phyloP scores from a whole-genome alignment of 2,113 vertebrate species.

The Corythoichthys haematopterus region DNA sequence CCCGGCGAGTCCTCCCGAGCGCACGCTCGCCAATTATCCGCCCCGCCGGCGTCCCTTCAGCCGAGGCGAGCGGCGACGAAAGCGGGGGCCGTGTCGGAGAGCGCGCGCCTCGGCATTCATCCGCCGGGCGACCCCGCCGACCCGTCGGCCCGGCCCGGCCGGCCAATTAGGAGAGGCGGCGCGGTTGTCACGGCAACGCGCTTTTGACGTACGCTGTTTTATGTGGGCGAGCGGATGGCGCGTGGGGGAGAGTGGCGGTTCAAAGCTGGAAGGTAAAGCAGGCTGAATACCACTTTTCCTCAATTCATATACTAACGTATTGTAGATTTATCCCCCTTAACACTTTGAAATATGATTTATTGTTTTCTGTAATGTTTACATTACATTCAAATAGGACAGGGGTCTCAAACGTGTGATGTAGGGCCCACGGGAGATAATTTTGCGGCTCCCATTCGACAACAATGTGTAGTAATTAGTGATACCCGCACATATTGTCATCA shows the following conservation, averaged over 20 bases:
- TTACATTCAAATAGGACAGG: too few relatives aligned
- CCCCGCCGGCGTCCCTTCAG: not conserved
- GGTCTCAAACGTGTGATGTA: too few relatives aligned
- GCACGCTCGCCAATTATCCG: conserved; percentile 22
- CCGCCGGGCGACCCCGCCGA: conserved; percentile 14
- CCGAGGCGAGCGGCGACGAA: conserved; percentile 11
- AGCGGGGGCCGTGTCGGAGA: not conserved
- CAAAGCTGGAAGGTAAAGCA: not conserved
- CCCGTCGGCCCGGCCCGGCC: conserved; percentile 2
- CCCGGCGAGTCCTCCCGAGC: not conserved
- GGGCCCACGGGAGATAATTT: too few relatives aligned
- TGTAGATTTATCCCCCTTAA: too few relatives aligned
- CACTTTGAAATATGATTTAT: too few relatives aligned
- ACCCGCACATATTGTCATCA: too few relatives aligned
- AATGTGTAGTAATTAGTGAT: too few relatives aligned
- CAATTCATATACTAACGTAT: too few relatives aligned
- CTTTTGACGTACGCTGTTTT: conserved; percentile 33
- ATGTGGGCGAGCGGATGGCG: not conserved
- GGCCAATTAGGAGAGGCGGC: conserved; percentile 36
- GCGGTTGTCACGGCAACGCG: conserved; percentile 38
- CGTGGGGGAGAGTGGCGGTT: not conserved
- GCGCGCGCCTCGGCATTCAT: conserved; percentile 18
- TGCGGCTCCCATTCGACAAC: too few relatives aligned
- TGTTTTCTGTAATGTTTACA: too few relatives aligned
- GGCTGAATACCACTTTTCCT: too few relatives aligned